Conservation (phyloP, 2,113 vertebrate genomes). For the Rissa tridactyla region DNA sequence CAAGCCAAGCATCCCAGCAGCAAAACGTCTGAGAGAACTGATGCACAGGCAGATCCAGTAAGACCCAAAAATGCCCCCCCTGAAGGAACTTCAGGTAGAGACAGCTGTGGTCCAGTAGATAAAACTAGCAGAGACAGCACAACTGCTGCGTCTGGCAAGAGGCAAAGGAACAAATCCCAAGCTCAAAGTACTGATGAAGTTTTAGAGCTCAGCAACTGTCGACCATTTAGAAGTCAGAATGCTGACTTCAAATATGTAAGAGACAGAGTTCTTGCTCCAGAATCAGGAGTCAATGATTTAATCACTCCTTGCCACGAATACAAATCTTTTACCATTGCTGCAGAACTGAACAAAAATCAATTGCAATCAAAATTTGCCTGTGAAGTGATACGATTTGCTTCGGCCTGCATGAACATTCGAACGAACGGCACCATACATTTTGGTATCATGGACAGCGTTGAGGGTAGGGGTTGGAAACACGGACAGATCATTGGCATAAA, state of each 20-base stretch:
- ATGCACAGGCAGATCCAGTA: background rate
- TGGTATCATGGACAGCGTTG: conserved; percentile 79
- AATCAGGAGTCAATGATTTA: conserved; percentile 76
- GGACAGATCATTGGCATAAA: conserved; percentile 79
- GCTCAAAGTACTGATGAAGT: background rate
- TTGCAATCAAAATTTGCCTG: conserved; percentile 79
- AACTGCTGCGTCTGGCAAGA: background rate
- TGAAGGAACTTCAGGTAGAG: fast-evolving
- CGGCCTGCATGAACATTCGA: conserved; percentile 83
- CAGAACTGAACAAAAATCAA: conserved; percentile 63
- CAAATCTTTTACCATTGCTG: conserved; percentile 76
- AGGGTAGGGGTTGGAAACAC: conserved; percentile 58
- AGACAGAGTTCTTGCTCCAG: conserved; percentile 75
- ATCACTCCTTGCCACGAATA: conserved; percentile 82
- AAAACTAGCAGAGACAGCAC: background rate
- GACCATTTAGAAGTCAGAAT: conserved; percentile 71
- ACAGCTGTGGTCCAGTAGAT: background rate
- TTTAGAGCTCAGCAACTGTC: conserved; percentile 43
- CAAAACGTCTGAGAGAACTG: fast-evolving
- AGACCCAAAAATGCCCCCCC: fast-evolving
- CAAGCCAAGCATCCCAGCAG: background rate
- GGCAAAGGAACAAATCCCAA: background rate
- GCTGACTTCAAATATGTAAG: conserved; percentile 74
- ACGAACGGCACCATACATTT: conserved; percentile 87
- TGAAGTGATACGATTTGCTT: conserved; percentile 79